phyloP scores from a whole-genome alignment of 2,888 invertebrate genomes.

The Tetragnatha montana region DNA sequence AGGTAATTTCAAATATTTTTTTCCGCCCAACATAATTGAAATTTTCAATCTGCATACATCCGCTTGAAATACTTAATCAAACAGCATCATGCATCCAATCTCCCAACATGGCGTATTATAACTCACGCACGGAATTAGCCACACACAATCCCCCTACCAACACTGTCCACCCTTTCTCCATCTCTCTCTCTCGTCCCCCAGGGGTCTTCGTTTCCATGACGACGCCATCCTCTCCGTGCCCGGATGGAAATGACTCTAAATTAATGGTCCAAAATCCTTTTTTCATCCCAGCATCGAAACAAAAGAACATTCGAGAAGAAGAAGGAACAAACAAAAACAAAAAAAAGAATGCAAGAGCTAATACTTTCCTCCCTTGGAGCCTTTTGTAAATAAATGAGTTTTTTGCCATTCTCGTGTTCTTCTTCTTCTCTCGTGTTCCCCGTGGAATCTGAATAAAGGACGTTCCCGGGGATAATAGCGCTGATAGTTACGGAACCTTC shows the following conservation, averaged over 20 bases:
- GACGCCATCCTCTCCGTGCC: slow-evolving; percentile 65
- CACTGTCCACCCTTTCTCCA: too few relatives aligned
- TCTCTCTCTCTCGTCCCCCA: not conserved
- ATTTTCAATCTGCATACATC: too few relatives aligned
- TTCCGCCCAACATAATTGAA: too few relatives aligned
- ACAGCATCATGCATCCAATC: too few relatives aligned
- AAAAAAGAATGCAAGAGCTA: slow-evolving; percentile 52
- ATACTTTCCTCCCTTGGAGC: slow-evolving; percentile 63
- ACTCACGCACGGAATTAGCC: too few relatives aligned
- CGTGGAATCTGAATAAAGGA: slow-evolving; percentile 51
- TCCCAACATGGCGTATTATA: too few relatives aligned
- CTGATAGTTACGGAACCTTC: slow-evolving; percentile 45
- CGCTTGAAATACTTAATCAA: too few relatives aligned
- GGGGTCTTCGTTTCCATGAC: slow-evolving; percentile 43
- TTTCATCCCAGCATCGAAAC: slow-evolving; percentile 6
- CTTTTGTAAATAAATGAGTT: slow-evolving; percentile 69
- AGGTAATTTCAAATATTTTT: too few relatives aligned
- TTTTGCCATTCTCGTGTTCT: slow-evolving; percentile 32
- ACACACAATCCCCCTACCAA: too few relatives aligned
- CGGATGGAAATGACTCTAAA: slow-evolving; percentile 69
- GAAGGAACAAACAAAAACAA: slow-evolving; percentile 57
- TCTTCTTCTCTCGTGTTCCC: slow-evolving; percentile 19
- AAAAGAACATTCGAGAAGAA: slow-evolving; percentile 21
- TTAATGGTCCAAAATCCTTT: slow-evolving; percentile 67
- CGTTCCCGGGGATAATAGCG: slow-evolving; percentile 23